Base-by-base conservation (phyloP, 2,113 vertebrate genomes). In the Xiphias gladius region DNA sequence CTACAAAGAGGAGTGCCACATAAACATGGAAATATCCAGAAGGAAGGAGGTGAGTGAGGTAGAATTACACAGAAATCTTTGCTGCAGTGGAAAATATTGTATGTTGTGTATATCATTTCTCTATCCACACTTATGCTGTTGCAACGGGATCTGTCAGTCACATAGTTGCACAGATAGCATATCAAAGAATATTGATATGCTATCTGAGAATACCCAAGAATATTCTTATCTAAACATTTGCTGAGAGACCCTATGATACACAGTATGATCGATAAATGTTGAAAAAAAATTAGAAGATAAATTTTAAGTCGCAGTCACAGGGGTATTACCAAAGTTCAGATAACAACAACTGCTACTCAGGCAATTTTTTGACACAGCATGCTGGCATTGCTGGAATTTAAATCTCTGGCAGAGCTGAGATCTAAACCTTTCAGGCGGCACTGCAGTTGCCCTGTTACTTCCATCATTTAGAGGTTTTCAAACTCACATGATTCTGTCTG, bases 271-370 rank as follows among this genome's bases (percentile, higher is more conserved):
- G 85, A 81, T 83, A 82, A 84, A 58, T 54, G 67, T 12, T 10
- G 11, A 28, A 62, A 73, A 41, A 72, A 71, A 26, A 37, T 57
- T 32, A 54, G 52, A 48, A 83, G 68, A 87, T 82, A 54, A 20
- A 83, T 79, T 90, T 80, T 69, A 76, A 85, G 62, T 83, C 81
- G 50, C 73, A 80, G 84, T 86, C 83, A 64, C 69, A 54, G 57
- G 55, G 70, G 80, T 82, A 90, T 90, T 82, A 86, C 71, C 26
- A 69, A 86, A 90, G 78, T 90, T 92, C 74, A 89, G 85, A 92
- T 89, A 90, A 92, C 74, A 63, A 83, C 76, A 75, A 88, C 63
- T 77, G 57, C 80, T 87, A 66, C 80, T 78, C 67, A 76, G 76
- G 52, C 75, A 85, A 62, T 84, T 73, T 69, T 87, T 88, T 89